Evolutionary conservation across 2,113 vertebrate genomes (phyloP), one percentile per base, ranked within the genome.

Genomic region (Coregonus clupeaformis): DNA sequence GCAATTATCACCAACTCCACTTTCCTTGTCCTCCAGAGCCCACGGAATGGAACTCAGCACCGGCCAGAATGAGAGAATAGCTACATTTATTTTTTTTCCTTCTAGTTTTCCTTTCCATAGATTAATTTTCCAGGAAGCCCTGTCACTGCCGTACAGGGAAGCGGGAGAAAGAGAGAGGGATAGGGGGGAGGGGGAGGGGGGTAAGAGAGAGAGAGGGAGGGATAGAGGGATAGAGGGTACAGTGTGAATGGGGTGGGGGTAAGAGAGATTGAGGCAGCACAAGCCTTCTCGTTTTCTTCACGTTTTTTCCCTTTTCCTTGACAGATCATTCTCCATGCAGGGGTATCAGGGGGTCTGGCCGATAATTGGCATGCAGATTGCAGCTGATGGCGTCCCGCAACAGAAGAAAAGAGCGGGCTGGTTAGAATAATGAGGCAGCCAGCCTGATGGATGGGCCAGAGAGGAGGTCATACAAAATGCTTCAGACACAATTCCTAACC

Each of bases 321-420:
- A 27, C 27, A 27, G 27, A 27, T 27, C 27, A 27, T 27, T 27
- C 27, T 27, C 27, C 27, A 96, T 96, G 92, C 93, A 81, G 91
- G 91, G 92, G n/a, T 99, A 96, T 97, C 98, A 97, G 93, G 97
- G 97, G 97, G 96, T 96, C 96, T 96, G 94, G 94, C 92, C 68
- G 71, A 96, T 99, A 99, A 99, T 99, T 99, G 97, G 96, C 97
- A 99, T 99, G 97, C 97, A 98, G 98, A 99, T 99, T 98, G 98
- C 95, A 94, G 96, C 95, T 93, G 94, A 95, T 97, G 96, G 96
- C 93, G 93, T 95, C 92, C 94, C 91, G 94, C 94, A 91, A 90
- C 93, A 90, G 87, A 87, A 97, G 94, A 95, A 96, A 95, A 94
- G 94, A 92, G 91, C 91, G 89, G 89, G 95, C 96, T 97, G 89